Base-by-base conservation (phyloP, 1,140 invertebrate species). In the Anoplolepis gracilipes region DNA sequence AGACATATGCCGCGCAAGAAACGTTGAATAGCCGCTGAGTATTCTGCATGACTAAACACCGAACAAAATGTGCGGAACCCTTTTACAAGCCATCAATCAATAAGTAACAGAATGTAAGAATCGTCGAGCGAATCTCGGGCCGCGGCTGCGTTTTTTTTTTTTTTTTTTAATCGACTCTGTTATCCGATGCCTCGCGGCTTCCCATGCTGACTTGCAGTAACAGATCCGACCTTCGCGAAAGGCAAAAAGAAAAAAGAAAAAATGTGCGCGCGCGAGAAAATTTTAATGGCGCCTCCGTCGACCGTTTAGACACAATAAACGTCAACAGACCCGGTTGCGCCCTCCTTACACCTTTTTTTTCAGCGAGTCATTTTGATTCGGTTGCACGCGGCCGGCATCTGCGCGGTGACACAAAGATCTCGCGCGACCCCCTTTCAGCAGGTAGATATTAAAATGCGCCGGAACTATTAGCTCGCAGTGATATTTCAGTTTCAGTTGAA, bases 21-120 rank as follows among this genome's bases (percentile, higher is more conserved):
- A 61, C 57, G 69, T 70, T 87, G 75, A 82, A 82, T 87, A 46
- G 36, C 79, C 90, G 30, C 0, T 13, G 84, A 70, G 73, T 89
- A 92, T 93, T 93, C 92, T 93, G 90, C 92, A 92, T 93, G 92
- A 93, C 92, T 92, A 92, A 92, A 93, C 92, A 92, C 39, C 85
- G 86, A 69, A 87, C 69, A 88, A 92, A 91, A 90, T 91, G 77
- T 75, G 79, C 46, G 79, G 89, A 86, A 92, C 91, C 91, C 91
- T 90, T 92, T 93, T 93, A 93, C 88, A 89, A 92, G 86, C 92
- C 88, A 93, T 93, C 91, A 91, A 92, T 93, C 92, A 93, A 92
- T 93, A 86, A 61, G 62, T 78, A 85, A 85, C 69, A 85, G 86
- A 87, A 65, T 30, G 79, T 53, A 89, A 88, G 62, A 76, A 87